Base-by-base conservation (phyloP, 2,113 vertebrate species). In the Toxotes chatareus region DNA sequence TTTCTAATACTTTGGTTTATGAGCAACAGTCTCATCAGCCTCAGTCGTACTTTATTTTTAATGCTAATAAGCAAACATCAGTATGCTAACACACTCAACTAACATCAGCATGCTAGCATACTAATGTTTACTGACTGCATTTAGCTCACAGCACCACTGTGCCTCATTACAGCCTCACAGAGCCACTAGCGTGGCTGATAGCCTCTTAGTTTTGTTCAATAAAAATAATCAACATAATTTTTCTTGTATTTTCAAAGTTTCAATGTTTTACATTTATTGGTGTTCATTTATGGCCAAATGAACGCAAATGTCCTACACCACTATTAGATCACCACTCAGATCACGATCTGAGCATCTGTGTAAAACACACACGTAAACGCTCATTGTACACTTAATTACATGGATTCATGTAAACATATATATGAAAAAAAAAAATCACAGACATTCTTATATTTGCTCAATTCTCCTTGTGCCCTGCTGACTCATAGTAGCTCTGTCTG, bases 401-500 rank as follows among this genome's bases (percentile, higher is more conserved):
- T 16, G 27, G 10, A 68, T 63, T 76, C 16, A 34, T 65, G 32
- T 68, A 60, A 66, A 69, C 21, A 77, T 46, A 55, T 12, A 57
- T 19, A 1, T 14, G 47, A 68, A 17, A 57, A 4, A 44, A 44
- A 72, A 32, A 60, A 27, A 16, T 21, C n/a, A 3, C 31, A 23
- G 16, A 60, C 49, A 42, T 32, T 42, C 42, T 34, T 34, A 1
- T 74, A 71, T 59, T 44, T 78, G 27, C 27, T 27, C 46, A 23
- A 27, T 69, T 74, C 80, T 74, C 40, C 55, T 47, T 4, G 10
- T 42, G 73, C 63, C 47, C 63, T 55, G 34, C 17, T 40, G 75
- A 73, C 78, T 84, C 80, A 80, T n/a, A 44, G 77, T 14, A 71
- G 72, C 57, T 79, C 67, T 61, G 73, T 60, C 81, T 77, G 85